Evolutionary conservation across 2,113 vertebrate species (phyloP).

Genomic region (Rhinogobius similis): DNA sequence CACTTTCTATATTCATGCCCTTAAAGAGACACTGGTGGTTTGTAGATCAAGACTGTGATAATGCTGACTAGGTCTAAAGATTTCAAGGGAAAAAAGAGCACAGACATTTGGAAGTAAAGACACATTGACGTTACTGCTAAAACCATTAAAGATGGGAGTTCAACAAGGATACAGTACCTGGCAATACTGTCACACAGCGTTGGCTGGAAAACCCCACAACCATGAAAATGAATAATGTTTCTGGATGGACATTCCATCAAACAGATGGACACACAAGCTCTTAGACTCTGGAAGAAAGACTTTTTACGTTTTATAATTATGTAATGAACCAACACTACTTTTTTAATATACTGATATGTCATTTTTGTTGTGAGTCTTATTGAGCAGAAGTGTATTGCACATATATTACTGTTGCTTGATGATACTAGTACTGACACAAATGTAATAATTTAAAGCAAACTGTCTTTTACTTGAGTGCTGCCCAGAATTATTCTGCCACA

Average conservation of each 20-base stretch:
- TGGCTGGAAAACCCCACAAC: constrained; percentile 55
- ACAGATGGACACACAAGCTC: constrained; percentile 17
- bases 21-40: background rate
- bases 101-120: constrained; percentile 21
- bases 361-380: background rate
- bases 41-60: background rate
- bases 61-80: constrained; percentile 10
- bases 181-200: constrained; percentile 50
- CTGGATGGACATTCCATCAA: constrained; percentile 48
- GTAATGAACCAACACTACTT: background rate
- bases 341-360: background rate
- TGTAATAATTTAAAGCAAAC: background rate
- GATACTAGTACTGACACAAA: background rate
- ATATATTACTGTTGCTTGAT: no score
- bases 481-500: background rate
- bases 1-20: background rate
- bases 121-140: constrained; percentile 43
- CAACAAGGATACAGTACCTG: constrained; percentile 62
- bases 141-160: constrained; percentile 55
- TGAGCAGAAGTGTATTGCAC: background rate
- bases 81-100: constrained; percentile 2
- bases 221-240: constrained; percentile 53
- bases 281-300: background rate
- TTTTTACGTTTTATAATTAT: background rate
- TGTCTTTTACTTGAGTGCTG: background rate